These are phyloP conservation scores for Rhagoletis pomonella DNA, from an alignment of 1,140 invertebrate species.

Conservation along the genomic window DNA sequence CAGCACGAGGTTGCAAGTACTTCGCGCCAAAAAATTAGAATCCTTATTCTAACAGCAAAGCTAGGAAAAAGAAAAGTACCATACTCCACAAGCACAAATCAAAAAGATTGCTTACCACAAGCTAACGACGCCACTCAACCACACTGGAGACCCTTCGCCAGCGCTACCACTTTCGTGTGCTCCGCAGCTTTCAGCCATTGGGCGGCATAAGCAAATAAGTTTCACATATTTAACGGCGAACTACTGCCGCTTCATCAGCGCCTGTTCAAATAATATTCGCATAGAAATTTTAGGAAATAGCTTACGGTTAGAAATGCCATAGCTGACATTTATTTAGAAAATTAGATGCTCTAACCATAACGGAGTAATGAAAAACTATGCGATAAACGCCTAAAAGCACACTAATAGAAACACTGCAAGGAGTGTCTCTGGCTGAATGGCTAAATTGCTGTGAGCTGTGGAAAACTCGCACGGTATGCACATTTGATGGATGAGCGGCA, in stretches of 20 bases:
- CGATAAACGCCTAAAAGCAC: slow-evolving; percentile 22
- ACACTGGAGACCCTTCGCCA: background rate
- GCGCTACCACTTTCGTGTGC: background rate
- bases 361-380: background rate
- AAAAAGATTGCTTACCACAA: background rate
- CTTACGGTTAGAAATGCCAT: slow-evolving; percentile 57
- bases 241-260: slow-evolving; percentile 55
- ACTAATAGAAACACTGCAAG: slow-evolving; percentile 11
- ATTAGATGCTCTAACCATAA: background rate
- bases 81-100: background rate
- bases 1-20: slow-evolving; percentile 58
- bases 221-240: background rate
- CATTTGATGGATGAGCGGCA: slow-evolving; percentile 53
- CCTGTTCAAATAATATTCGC: slow-evolving; percentile 72
- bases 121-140: background rate
- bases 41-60: background rate
- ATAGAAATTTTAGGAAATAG: slow-evolving; percentile 71
- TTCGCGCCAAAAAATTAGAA: slow-evolving; percentile 14
- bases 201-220: background rate
- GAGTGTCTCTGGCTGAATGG: slow-evolving; percentile 23
- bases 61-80: background rate
- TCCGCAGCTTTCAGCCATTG: background rate
- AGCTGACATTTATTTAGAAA: slow-evolving; percentile 60
- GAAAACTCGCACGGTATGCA: background rate
- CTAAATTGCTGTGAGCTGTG: background rate